Evolutionary conservation across 1,140 invertebrate species (phyloP).

Genomic region (Drosophila orena): DNA sequence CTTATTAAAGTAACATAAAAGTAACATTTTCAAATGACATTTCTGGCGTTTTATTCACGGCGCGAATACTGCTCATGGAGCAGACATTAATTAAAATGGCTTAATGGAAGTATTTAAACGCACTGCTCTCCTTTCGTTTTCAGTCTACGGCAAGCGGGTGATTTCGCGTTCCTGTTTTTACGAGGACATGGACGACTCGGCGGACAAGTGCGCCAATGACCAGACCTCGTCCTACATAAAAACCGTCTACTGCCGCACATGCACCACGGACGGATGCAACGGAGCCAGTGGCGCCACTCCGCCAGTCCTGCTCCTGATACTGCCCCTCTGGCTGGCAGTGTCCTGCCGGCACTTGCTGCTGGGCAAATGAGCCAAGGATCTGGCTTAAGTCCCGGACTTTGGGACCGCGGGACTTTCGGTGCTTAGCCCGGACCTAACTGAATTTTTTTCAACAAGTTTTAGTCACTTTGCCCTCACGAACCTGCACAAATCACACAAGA

Average conservation of each 20-base stretch:
- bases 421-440: constrained; percentile 32
- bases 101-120: constrained; percentile 42
- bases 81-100: constrained; percentile 62
- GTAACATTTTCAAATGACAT: constrained; percentile 70
- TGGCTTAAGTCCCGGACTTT: constrained; percentile 25
- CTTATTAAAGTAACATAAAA: no score
- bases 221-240: constrained; percentile 84
- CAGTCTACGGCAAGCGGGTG: constrained; percentile 84
- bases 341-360: constrained; percentile 51
- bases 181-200: constrained; percentile 79
- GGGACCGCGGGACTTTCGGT: constrained; percentile 47
- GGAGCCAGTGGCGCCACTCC: constrained; percentile 47
- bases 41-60: constrained; percentile 51
- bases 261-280: constrained; percentile 82
- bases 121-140: no score
- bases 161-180: constrained; percentile 84
- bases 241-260: constrained; percentile 83
- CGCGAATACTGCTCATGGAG: no score
- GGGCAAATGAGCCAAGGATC: constrained; percentile 63
- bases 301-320: constrained; percentile 34
- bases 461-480: constrained; percentile 46
- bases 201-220: constrained; percentile 79
- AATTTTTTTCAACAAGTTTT: constrained; percentile 52
- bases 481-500: constrained; percentile 37
- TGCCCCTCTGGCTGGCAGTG: constrained; percentile 59